Evolutionary conservation across 2,113 vertebrate genomes (phyloP).

Genomic region (Dasyprocta punctata): DNA sequence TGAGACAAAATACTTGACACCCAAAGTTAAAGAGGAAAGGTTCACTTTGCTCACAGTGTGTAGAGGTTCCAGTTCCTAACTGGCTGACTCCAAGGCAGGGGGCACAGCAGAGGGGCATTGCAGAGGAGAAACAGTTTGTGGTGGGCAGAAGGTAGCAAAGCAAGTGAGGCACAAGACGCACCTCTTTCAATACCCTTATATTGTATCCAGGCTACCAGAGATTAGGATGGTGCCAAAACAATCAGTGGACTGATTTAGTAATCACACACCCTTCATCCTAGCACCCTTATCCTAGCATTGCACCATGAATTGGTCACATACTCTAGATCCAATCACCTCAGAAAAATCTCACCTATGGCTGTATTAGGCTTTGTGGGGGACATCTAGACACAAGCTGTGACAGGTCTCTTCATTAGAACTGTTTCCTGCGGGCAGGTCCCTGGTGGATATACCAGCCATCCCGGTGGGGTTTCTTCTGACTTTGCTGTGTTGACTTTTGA

Average conservation of each 20-base stretch:
- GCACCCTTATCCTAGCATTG: background rate
- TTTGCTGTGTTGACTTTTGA: accelerated
- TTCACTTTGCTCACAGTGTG: background rate
- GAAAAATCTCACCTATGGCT: background rate
- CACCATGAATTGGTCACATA: background rate
- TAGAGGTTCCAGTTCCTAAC: background rate
- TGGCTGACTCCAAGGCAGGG: background rate
- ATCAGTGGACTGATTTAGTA: background rate
- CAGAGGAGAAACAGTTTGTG: background rate
- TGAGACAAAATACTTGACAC: background rate
- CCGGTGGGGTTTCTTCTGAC: background rate
- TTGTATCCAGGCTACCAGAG: background rate
- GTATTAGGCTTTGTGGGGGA: background rate
- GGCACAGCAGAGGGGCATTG: background rate
- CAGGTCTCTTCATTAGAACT: background rate
- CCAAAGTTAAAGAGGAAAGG: background rate
- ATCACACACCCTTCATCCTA: background rate
- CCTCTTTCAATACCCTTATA: background rate
- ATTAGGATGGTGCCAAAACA: background rate
- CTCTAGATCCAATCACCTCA: background rate
- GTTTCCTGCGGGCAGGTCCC: background rate
- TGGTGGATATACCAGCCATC: background rate
- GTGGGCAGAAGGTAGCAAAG: background rate
- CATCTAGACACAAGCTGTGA: background rate
- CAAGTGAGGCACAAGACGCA: background rate